Base-by-base conservation (phyloP, 2,113 vertebrate genomes). In the Onychorhynchus coronatus region DNA sequence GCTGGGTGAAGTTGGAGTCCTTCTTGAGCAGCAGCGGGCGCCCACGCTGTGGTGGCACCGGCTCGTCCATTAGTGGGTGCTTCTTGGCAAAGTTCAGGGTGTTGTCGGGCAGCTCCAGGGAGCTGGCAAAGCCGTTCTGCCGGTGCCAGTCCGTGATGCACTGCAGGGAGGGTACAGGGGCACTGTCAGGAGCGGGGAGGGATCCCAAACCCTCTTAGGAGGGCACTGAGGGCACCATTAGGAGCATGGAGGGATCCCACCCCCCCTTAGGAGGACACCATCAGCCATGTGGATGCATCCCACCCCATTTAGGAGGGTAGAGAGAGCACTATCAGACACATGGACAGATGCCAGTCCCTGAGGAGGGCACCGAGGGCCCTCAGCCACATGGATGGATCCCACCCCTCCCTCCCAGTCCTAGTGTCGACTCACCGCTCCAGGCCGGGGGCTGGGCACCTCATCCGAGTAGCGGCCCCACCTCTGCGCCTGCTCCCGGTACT, bases 61-160 rank as follows among this genome's bases (percentile, higher is more conserved):
- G 98, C 41, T 98, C 98, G 19, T 99, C 99, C 99, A 99, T 99
- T 95, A 99, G 98, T 0, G 99, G 99, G 98, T 99, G 99, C 96
- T 99, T 99, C 98, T 99, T 99, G 96, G 99, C 99, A 20, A 99
- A 99, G 98, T 99, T 99, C 52, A 99, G 99, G 1, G 98, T 99
- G 94, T 98, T 98, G 92, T 99, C 99, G 0, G 99, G 99, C 95
- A 99, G 98, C 98, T 99, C 99, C 86, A 99, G 97, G 0, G 99
- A 99, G 87, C 98, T 99, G 98, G 97, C 98, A 39, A 98, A 99
- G 88, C 99, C 98, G 1, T 98, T 98, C 58, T 97, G 98, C 6
- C 99, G 98, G 97, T 99, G 99, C 95, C 98, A 98, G 95, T 98
- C 98, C 1, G 98, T 99, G 97, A 99, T 99, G 94, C 99, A 99